Percentiles rank a stretch among this genome's conserved stretches.
Conservation (phyloP, 1,140 invertebrate genomes). For the Conus betulinus region DNA sequence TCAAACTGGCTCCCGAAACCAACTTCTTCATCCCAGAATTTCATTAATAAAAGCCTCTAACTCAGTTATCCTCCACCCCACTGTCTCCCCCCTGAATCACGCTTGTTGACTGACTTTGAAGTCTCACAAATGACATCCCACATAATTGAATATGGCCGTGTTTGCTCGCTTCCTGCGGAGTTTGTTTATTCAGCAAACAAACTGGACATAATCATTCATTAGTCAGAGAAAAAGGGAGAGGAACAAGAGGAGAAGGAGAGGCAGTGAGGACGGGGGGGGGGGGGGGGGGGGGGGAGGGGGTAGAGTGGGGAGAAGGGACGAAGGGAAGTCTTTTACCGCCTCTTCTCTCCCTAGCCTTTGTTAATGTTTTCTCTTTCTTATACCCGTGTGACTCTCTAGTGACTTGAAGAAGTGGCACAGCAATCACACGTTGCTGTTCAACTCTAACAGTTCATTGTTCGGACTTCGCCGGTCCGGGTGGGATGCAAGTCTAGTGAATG, state of each 20-base stretch:
- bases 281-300: too few relatives aligned
- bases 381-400: conserved; percentile 18
- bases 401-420: conserved; percentile 6
- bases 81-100: conserved; percentile 14
- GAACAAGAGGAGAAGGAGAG: too few relatives aligned
- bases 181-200: conserved; percentile 54
- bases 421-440: too few relatives aligned
- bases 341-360: background rate
- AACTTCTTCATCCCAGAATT: too few relatives aligned
- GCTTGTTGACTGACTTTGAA: conserved; percentile 59
- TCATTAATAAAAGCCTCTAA: too few relatives aligned
- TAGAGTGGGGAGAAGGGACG: too few relatives aligned
- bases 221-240: conserved; percentile 35
- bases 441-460: too few relatives aligned
- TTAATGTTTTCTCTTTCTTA: background rate
- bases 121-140: conserved; percentile 69
- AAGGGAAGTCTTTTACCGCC: too few relatives aligned
- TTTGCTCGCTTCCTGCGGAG: conserved; percentile 49
- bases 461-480: too few relatives aligned
- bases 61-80: too few relatives aligned
- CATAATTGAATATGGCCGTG: conserved; percentile 64
- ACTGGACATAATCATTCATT: conserved; percentile 46
- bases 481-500: too few relatives aligned
- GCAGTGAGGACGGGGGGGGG: background rate
- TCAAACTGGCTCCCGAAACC: too few relatives aligned